A percentile compares a stretch with the other conserved stretches of the same genome.
These are phyloP conservation scores for Acanthosoma haemorrhoidale DNA, from an alignment of 2,888 invertebrate species.

Conservation along the genomic window DNA sequence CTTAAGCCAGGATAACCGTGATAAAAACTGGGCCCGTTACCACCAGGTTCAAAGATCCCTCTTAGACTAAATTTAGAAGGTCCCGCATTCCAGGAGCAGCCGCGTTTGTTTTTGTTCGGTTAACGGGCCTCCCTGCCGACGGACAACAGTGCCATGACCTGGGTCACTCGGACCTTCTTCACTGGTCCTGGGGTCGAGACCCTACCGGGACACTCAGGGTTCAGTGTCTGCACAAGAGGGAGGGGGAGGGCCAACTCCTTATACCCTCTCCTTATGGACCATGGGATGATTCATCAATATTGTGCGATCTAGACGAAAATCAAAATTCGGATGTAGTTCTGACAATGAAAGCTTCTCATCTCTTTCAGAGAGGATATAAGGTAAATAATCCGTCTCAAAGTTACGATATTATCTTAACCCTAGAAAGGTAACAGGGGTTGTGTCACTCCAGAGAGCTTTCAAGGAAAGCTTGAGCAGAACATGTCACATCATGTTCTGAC, in stretches of 20 bases:
- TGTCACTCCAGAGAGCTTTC: no score
- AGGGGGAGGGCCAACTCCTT: not conserved
- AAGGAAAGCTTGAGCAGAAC: no score
- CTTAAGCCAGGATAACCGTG: conserved; percentile 18
- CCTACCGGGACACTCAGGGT: not conserved
- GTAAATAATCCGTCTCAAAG: no score
- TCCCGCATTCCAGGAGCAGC: conserved; percentile 10
- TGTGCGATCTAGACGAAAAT: no score
- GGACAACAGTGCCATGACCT: conserved; percentile 1
- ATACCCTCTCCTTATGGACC: not conserved
- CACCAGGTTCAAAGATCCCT: conserved; percentile 27
- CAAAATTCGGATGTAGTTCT: no score
- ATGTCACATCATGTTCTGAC: no score
- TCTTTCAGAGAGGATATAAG: no score
- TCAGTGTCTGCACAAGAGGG: not conserved
- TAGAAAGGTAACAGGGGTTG: no score
- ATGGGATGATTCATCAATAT: not conserved
- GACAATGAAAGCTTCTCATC: no score
- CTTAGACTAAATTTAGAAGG: conserved; percentile 28
- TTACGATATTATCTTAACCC: no score
- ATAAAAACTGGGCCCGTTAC: conserved; percentile 25
- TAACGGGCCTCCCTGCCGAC: not conserved
- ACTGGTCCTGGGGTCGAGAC: not conserved
- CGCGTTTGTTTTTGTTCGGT: conserved; percentile 20
- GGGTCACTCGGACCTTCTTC: not conserved